Base-by-base conservation (phyloP, 2,797 vertebrate species). In the Choloepus didactylus region DNA sequence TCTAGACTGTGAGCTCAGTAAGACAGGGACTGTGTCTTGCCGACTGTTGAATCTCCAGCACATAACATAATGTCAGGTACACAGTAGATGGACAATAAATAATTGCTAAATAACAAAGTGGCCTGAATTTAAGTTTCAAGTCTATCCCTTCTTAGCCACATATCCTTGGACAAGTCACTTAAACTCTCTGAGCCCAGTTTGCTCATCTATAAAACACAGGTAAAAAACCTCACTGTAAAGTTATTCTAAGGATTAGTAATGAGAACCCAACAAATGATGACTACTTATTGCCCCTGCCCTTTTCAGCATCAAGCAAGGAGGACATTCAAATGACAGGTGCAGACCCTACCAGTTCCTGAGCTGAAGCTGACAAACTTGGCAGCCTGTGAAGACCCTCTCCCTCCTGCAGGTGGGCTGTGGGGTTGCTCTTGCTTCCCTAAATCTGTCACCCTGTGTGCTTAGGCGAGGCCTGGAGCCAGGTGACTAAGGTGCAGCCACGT, bases 111-210 rank as follows among this genome's bases (percentile, higher is more conserved):
- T 64, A 70, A 35, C 21, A 69, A 75, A 82, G 70, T 69, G 8
- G 38, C 7, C 59, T 80, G 19, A 81, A 54, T 66, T 41, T 69
- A 67, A 72, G 18, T 64, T 35, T 89, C 35, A 38, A 35, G 23
- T 44, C 66, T 35, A 25, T 19, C 19, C 18, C 54, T 31, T 84
- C 16, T 38, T 60, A 38, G 35, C 66, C 69, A 18, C 35, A 16
- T 90, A 38, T 60, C 44, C 87, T 86, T 9, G 60, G 3, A 67
- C 62, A 90, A 86, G n/a, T 59, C 27, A 86, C 38, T 64, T 38
- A 56, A 72, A 72, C 25, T 29, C 66, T 25, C 46, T 49, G 31
- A 85, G 51, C 49, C 25, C 41, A 18, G 15, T 89, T 59, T 35
- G 59, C 38, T 60, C 72, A 44, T 41, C n/a, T 59, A 27, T n/a